phyloP scores from a whole-genome alignment of 2,888 invertebrate genomes.

The Apamea epomidion region DNA sequence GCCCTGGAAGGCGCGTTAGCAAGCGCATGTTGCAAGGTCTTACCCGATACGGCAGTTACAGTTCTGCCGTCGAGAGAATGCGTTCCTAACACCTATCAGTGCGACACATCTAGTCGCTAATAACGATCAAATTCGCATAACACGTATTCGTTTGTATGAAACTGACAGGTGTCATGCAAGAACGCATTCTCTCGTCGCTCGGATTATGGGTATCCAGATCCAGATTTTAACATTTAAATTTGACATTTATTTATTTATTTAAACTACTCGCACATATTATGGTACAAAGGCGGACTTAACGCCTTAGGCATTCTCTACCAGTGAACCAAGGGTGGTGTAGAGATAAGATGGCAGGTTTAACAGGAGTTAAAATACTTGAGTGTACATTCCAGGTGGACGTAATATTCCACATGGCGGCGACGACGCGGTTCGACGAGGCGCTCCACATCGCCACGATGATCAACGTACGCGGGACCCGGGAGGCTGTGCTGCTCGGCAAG shows the following conservation, averaged over 20 bases:
- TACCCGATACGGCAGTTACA: neutral
- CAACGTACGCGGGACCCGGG: slow-evolving; percentile 96
- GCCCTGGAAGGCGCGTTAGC: neutral
- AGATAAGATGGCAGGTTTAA: no score
- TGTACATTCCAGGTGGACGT: slow-evolving; percentile 49
- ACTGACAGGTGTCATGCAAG: no score
- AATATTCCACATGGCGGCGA: slow-evolving; percentile 62
- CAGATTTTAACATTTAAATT: neutral
- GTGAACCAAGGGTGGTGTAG: no score
- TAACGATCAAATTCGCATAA: neutral
- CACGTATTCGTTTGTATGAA: neutral
- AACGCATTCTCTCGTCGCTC: neutral
- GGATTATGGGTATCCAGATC: neutral
- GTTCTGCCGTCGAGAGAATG: no score
- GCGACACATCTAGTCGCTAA: neutral
- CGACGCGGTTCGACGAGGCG: slow-evolving; percentile 58
- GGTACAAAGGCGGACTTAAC: no score
- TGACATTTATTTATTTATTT: neutral
- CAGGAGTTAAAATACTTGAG: neutral
- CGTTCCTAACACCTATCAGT: neutral
- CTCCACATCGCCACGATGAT: slow-evolving; percentile 93
- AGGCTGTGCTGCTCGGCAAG: slow-evolving; percentile 94
- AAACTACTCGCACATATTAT: no score
- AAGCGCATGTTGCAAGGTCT: neutral
- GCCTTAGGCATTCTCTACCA: no score